These are phyloP conservation scores for Pelochelys cantorii DNA, from an alignment of 2,797 vertebrate species.

Conservation along the genomic window DNA sequence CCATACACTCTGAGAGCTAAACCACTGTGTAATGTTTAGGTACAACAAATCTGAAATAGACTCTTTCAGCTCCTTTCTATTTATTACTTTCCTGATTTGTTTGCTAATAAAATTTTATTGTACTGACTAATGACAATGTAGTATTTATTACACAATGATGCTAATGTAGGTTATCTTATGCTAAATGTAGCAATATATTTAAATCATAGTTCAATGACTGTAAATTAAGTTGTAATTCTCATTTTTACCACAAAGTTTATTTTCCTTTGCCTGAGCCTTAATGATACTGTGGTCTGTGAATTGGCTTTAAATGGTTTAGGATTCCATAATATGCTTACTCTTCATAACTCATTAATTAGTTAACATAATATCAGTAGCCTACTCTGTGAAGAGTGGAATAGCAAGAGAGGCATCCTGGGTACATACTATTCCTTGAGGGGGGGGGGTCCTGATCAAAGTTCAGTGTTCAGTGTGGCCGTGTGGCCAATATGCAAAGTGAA, in stretches of 20 bases:
- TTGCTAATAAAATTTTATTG: constrained; percentile 64
- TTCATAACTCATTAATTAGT: constrained; percentile 67
- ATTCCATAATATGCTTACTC: constrained; percentile 27
- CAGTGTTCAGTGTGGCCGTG: neutral
- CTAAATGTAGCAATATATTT: constrained; percentile 52
- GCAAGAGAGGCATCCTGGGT: neutral
- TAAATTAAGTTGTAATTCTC: constrained; percentile 58
- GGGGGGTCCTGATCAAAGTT: neutral
- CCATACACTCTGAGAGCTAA: neutral
- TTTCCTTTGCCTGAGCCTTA: constrained; percentile 55
- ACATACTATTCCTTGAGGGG: neutral
- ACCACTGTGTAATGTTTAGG: neutral
- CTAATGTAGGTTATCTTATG: constrained; percentile 4
- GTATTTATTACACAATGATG: constrained; percentile 55
- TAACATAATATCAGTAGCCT: constrained; percentile 32
- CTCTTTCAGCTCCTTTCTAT: constrained; percentile 15
- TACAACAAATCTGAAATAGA: neutral
- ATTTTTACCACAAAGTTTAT: constrained; percentile 62
- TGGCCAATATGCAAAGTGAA: neutral
- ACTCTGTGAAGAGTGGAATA: neutral
- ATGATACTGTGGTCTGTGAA: constrained; percentile 52
- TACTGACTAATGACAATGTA: constrained; percentile 15
- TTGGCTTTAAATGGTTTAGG: constrained; percentile 54
- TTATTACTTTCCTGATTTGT: constrained; percentile 54
- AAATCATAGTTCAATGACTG: constrained; percentile 26